Conservation (phyloP, 2,888 invertebrate genomes). For the Leptura quadrifasciata region DNA sequence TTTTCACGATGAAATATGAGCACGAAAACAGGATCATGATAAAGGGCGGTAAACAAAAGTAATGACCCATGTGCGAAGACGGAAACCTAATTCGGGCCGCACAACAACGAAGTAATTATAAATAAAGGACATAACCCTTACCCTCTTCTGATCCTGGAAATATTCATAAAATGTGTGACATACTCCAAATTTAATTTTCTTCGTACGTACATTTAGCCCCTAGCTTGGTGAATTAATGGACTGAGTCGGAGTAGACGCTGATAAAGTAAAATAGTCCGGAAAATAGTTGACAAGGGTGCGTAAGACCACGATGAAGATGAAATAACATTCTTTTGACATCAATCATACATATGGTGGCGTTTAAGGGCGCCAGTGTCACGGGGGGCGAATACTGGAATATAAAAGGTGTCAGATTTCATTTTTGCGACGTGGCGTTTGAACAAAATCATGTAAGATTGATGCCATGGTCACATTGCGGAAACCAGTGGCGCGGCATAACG, state of each 20-base stretch:
- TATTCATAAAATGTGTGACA: slow-evolving; percentile 8
- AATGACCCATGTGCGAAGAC: slow-evolving; percentile 21
- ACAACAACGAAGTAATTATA: background rate
- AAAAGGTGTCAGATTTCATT: background rate
- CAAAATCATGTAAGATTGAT: background rate
- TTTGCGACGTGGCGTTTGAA: background rate
- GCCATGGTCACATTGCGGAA: background rate
- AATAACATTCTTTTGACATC: background rate
- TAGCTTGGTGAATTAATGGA: background rate
- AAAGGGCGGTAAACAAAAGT: slow-evolving; percentile 21
- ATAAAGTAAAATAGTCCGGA: slow-evolving; percentile 7
- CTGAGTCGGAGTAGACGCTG: background rate
- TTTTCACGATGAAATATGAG: slow-evolving; percentile 1
- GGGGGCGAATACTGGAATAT: background rate
- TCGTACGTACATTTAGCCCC: background rate
- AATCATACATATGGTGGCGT: background rate
- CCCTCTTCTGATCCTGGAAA: background rate
- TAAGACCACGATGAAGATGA: background rate
- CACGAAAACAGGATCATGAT: background rate
- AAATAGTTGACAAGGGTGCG: slow-evolving; percentile 3
- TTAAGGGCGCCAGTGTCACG: background rate
- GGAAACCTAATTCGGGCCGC: slow-evolving; percentile 18
- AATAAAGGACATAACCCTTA: slow-evolving; percentile 5
- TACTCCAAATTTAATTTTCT: slow-evolving; percentile 7
- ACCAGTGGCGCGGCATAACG: background rate